Evolutionary conservation across 2,113 vertebrate species (phyloP).

Genomic region (Miniopterus natalensis): DNA sequence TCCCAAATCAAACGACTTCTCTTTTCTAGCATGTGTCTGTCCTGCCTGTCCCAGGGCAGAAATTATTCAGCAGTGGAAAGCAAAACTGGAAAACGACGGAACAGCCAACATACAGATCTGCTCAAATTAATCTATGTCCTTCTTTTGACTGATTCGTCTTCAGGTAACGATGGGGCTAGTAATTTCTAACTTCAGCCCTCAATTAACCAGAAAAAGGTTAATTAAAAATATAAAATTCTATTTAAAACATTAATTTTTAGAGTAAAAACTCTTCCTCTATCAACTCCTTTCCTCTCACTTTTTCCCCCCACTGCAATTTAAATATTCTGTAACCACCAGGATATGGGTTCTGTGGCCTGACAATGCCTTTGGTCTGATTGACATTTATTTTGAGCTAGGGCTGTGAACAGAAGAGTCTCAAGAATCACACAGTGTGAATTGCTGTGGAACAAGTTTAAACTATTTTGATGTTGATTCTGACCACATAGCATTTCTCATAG

Average conservation of each 20-base stretch:
- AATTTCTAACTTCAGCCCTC: not conserved
- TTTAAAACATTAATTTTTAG: not conserved
- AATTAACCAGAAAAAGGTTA: not conserved
- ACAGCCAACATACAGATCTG: not conserved
- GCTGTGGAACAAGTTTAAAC: not conserved
- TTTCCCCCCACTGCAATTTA: not conserved
- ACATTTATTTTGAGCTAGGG: not conserved
- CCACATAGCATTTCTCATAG: not conserved
- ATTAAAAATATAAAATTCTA: conserved; percentile 17
- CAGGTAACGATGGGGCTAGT: not conserved
- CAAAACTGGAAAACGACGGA: not conserved
- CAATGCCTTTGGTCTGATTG: not conserved
- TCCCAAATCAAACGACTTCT: not conserved
- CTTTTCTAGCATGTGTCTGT: not conserved
- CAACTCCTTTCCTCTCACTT: not conserved
- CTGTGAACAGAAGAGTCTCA: not conserved
- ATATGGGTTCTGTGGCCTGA: not conserved
- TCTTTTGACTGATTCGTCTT: not conserved
- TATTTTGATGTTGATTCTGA: conserved; percentile 7
- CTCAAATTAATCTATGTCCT: not conserved
- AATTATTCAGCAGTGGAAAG: not conserved
- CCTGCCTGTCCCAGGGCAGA: not conserved
- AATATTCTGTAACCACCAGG: not conserved
- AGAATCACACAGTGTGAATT: not conserved
- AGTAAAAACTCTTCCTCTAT: not conserved